Evolutionary conservation across 37 sponge, comb jelly and placozoan species (phyloP), one percentile per base, ranked within the genome.

Genomic region (Oopsacas minuta): DNA sequence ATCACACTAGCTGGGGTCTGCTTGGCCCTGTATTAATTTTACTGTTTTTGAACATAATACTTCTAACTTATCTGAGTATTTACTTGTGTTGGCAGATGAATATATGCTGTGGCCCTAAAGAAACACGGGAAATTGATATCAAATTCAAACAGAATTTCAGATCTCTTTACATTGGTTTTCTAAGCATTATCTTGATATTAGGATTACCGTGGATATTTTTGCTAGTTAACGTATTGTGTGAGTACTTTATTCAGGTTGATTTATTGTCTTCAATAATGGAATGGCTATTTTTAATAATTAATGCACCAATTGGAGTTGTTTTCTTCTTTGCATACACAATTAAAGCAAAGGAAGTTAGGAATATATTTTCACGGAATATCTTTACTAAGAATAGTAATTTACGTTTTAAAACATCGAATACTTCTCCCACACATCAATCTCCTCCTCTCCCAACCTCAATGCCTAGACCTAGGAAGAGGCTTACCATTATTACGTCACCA

Each of bases 241-340:
- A 3, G 5, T 25, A 61, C 20, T 61, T n/a, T 20, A 61, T 25
- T 25, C 5, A 34, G 20, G 22, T 5, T 3, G 75, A 61, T 61
- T 7, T 12, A n/a, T 5, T 61, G 28, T 61, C 30, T 25, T 61
- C 75, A 61, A n/a, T 61, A 61, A 25, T 61, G 20, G 75, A 61
- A 12, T 61, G 75, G 75, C 1, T 61, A 3, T 61, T 61, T 61
- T 34, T 61, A 34, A 34, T 61, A 61, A 7, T 61, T 7, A 61
- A 61, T 12, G 75, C 75, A 25, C 75, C 75, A 12, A 61, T 61
- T 12, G 75, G 75, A 3, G 75, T 61, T 32, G 75, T 61, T 32
- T 61, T 25, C 75, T 61, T 61, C 30, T 61, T 61, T n/a, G 75
- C 75, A n/a, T 61, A 61, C 30, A 61, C 75, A 61, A 61, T 61